Base-by-base conservation (phyloP, 2,888 invertebrate species). In the Ophion ellenae region DNA sequence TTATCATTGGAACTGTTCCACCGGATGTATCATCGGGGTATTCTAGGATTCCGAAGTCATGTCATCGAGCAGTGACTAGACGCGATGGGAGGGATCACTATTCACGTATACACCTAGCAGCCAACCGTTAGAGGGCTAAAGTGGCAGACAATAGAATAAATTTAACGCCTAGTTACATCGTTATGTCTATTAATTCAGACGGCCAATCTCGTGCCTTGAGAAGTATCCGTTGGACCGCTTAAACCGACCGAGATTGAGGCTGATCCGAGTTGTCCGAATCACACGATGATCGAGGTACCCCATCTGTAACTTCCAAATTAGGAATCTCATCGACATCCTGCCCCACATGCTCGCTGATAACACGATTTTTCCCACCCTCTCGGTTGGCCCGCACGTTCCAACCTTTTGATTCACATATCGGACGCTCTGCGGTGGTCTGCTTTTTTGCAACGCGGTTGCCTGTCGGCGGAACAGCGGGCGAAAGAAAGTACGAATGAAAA, bases 111-210 rank as follows among this genome's bases (percentile, higher is more conserved):
- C 9, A 40, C 9, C 24, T 7, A 47, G 20, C 2, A 45, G 20
- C 11, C 69, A 20, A 7, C 28, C 40, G 7, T 7, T 45, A 24
- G 73, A 73, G 64, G 24, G 28, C 10, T 20, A 11, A 20, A 32
- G 45, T 40, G 69, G 45, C 11, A 45, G 45, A 67, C n/a, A 67
- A 40, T 67, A 36, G n/a, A 40, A 45, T 45, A 64, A 7, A 53
- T 83, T 80, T 83, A 88, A 88, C 88, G 86, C 81, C 75, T 87
- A 89, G 90, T 90, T 89, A 90, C 86, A 84, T 69, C 69, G 45
- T 89, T 88, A 85, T 14, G 5, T 53, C 53, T 17, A 53, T 53
- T 53, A 53, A 53, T 17, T 53, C 53, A 14, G 14, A 14, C 17
- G 17, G 4, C 2, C 17, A 14, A 4, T 53, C 53, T 53, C 53